Percentiles rank a stretch among this genome's conserved stretches.
phyloP scores from a whole-genome alignment of 2,113 vertebrate species.

The Quiscalus mexicanus region DNA sequence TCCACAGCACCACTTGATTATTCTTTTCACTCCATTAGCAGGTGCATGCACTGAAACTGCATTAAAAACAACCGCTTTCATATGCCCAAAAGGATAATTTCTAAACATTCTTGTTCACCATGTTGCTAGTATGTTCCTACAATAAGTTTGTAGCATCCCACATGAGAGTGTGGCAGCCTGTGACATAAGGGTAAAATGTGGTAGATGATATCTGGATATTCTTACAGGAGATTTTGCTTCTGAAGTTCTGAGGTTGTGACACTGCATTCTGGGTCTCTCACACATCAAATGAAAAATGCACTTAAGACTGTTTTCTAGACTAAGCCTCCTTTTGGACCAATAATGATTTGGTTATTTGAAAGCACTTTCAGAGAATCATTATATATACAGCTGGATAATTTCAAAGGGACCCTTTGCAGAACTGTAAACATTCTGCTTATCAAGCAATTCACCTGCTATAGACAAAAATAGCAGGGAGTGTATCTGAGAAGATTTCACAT shows the following conservation, averaged over 20 bases:
- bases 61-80: background rate
- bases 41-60: background rate
- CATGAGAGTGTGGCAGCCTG: background rate
- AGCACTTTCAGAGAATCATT: background rate
- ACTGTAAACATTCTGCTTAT: conserved; percentile 7
- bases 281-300: background rate
- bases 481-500: background rate
- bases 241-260: background rate
- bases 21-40: background rate
- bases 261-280: background rate
- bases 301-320: background rate
- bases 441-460: background rate
- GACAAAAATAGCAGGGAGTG: background rate
- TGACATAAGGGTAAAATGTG: background rate
- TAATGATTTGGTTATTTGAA: background rate
- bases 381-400: background rate
- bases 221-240: background rate
- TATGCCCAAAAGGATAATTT: background rate
- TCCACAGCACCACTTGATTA: background rate
- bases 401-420: background rate
- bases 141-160: background rate
- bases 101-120: background rate
- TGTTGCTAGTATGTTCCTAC: background rate
- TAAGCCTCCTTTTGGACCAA: background rate
- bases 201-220: background rate